A percentile compares a stretch with the other conserved stretches of the same genome.
These are phyloP conservation scores for Planococcus citri DNA, from an alignment of 1,140 invertebrate species.

Conservation along the genomic window DNA sequence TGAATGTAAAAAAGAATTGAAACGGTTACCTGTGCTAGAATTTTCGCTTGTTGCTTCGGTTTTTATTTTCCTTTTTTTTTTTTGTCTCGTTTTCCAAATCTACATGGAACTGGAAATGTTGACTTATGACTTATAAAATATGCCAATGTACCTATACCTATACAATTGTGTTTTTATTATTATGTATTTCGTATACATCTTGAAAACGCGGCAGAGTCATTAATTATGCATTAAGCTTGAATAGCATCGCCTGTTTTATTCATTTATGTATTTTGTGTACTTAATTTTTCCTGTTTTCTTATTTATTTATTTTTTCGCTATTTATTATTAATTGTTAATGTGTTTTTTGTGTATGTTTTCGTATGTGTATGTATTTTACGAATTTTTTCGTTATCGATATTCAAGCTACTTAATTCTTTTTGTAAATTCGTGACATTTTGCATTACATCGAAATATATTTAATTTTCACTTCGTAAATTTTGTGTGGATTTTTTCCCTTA, in stretches of 20 bases:
- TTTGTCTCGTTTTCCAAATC: no score
- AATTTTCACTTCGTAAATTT: no score
- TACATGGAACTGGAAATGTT: no score
- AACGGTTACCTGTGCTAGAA: background rate
- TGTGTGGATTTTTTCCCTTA: no score
- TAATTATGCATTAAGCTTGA: background rate
- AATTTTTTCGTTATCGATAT: background rate
- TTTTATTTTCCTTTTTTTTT: no score
- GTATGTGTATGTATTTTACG: background rate
- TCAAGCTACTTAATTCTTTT: background rate
- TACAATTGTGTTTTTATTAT: no score
- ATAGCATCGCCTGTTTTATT: background rate
- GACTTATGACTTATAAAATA: no score
- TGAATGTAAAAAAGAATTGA: background rate
- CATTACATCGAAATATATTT: slow-evolving; percentile 8
- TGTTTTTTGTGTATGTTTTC: background rate
- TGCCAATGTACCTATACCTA: no score
- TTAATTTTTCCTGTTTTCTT: background rate
- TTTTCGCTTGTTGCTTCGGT: background rate
- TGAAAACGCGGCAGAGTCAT: background rate
- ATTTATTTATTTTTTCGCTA: background rate
- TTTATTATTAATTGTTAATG: background rate
- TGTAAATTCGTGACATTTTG: slow-evolving; percentile 3
- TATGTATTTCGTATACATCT: background rate
- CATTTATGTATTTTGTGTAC: background rate